These are phyloP conservation scores for Ennomos erosarius DNA, from an alignment of 2,888 invertebrate genomes.

Conservation along the genomic window DNA sequence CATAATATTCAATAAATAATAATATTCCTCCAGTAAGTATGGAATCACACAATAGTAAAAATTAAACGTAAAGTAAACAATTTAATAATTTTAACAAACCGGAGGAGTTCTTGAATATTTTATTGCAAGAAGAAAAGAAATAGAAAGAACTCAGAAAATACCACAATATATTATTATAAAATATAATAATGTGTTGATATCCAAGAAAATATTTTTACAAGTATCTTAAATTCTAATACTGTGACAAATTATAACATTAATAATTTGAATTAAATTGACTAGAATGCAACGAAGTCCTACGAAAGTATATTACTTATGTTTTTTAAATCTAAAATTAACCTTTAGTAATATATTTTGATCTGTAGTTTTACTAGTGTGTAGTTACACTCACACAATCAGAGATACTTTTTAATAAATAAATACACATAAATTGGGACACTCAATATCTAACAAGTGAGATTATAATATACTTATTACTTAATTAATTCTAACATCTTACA, in stretches of 20 bases:
- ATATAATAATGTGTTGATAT: too few species aligned
- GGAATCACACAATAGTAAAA: too few species aligned
- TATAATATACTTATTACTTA: too few species aligned
- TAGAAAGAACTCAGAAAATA: too few species aligned
- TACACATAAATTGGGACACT: constrained; percentile 12
- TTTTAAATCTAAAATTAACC: too few species aligned
- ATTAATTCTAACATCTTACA: not conserved
- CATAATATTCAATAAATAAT: too few species aligned
- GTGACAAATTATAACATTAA: constrained; percentile 42
- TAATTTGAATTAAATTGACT: constrained; percentile 70
- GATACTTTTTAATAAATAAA: not conserved
- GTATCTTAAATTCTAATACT: constrained; percentile 44
- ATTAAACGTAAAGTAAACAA: too few species aligned
- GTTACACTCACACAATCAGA: constrained; percentile 13
- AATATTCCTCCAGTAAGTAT: too few species aligned
- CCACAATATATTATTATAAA: too few species aligned
- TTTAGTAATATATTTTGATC: not conserved
- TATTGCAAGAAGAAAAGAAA: too few species aligned
- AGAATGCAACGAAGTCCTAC: constrained; percentile 66
- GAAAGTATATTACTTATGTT: constrained; percentile 32
- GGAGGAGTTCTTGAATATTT: too few species aligned
- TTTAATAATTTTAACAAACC: too few species aligned
- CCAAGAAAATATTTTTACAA: constrained; percentile 32
- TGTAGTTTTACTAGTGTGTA: constrained; percentile 6
- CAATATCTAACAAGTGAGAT: not conserved